Evolutionary conservation across 2,888 invertebrate genomes (phyloP), one percentile per base, ranked within the genome.

Genomic region (Pyrrhosoma nymphula): DNA sequence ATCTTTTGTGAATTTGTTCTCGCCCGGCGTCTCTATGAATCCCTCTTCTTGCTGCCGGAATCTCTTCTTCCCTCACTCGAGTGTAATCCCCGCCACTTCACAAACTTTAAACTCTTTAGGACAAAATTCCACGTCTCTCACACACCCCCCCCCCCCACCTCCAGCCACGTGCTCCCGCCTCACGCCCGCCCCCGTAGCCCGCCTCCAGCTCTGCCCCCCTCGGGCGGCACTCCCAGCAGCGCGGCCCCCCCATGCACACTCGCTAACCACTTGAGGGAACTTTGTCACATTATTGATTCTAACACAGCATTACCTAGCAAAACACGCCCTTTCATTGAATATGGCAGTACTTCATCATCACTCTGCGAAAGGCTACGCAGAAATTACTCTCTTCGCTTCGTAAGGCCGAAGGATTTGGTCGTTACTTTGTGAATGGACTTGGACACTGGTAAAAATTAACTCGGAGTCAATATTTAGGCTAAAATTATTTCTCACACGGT

Each of bases 81-180:
- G 89, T 60, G 60, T 89, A 89, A 89, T 89, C 89, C 55, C 63
- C 60, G 63, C 63, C 63, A 35, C 39, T 91, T 91, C 14, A 30
- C 39, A 39, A 91, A 91, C 63, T 35, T 69, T 63, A 91, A 63
- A 69, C 63, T 39, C 63, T 69, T 69, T 56, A 60, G 35, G n/a
- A 60, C 56, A 3, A 90, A 89, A 91, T 69, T 91, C 35, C 63
- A 30, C 39, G 20, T 3, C 39, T 39, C 60, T 26, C 55, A 18
- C 26, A 18, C 26, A 23, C 60, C 39, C 26, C 30, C 60, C 30
- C 26, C 63, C 63, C 35, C 18, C n/a, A n/a, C n/a, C n/a, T n/a
- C n/a, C n/a, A n/a, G n/a, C n/a, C n/a, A n/a, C n/a, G n/a, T n/a
- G n/a, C n/a, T n/a, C n/a, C n/a, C n/a, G n/a, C n/a, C n/a, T n/a